These are phyloP conservation scores for Zophobas morio DNA, from an alignment of 1,140 invertebrate genomes.

Conservation along the genomic window DNA sequence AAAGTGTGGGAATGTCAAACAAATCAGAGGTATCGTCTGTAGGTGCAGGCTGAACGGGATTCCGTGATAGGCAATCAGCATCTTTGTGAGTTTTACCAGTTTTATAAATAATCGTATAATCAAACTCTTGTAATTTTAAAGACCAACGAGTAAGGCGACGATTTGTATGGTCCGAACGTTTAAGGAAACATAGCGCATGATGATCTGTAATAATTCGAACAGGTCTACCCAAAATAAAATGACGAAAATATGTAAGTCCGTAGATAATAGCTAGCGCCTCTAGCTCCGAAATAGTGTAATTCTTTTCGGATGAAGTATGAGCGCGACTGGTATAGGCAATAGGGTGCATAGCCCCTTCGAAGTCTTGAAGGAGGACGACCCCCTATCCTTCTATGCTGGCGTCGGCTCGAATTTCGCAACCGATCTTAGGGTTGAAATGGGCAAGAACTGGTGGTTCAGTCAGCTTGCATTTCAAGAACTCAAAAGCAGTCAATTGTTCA, in stretches of 20 bases:
- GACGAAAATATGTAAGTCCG: conserved; percentile 15
- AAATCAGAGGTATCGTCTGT: conserved; percentile 1
- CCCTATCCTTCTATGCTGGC: conserved; percentile 1
- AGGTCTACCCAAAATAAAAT: conserved; percentile 10
- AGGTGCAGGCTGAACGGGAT: conserved; percentile 31
- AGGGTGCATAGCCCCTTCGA: conserved; percentile 12
- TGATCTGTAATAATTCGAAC: conserved; percentile 63
- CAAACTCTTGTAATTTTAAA: conserved; percentile 55
- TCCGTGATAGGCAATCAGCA: conserved; percentile 60
- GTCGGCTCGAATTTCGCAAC: conserved; percentile 1
- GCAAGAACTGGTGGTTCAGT: conserved; percentile 18
- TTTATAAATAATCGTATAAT: conserved; percentile 57
- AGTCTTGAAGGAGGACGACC: conserved; percentile 6
- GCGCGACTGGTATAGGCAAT: conserved; percentile 14
- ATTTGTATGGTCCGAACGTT: conserved; percentile 63
- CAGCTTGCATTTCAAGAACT: conserved; percentile 14
- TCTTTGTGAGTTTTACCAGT: conserved; percentile 58
- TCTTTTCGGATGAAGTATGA: conserved; percentile 12
- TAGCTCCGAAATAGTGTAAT: conserved; percentile 30
- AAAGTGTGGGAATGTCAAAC: too few relatives aligned
- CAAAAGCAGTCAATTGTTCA: conserved; percentile 4
- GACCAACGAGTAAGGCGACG: conserved; percentile 63
- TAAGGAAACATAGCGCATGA: conserved; percentile 68
- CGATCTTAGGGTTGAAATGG: conserved; percentile 24
- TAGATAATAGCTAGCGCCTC: conserved; percentile 6